Base-by-base conservation (phyloP, 2,888 invertebrate genomes). In the Pheosia tremula region DNA sequence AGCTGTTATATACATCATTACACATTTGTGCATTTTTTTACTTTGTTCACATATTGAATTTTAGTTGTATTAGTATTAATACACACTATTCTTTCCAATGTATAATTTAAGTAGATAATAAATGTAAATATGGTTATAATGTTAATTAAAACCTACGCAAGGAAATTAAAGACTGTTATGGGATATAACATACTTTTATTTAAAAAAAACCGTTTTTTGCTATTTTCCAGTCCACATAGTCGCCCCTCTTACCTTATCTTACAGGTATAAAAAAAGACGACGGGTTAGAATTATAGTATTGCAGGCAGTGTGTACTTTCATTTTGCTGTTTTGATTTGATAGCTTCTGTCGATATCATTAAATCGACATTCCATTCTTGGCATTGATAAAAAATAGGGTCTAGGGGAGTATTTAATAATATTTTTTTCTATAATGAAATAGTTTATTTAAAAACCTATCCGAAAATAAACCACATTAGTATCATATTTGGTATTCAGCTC, bases 141-240 rank as follows among this genome's bases (percentile, higher is more conserved):
- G 68, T 59, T 73, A 81, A 83, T 75, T 24, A 24, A 24, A 24
- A 24, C 24, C 24, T 24, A 75, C 69, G 65, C 87, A 87, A 88
- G 86, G 80, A 87, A 87, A 91, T 84, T 88, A 89, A 92, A 92
- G 91, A 91, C 91, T 92, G 91, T 89, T 89, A 88, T 83, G 90
- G 91, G 90, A 86, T 60, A 71, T 47, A 49, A 60, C 61, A 47
- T 61, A 53, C 38, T 68, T 76, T 76, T 68, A 66, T 65, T 65
- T 76, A 41, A 41, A 41, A 41, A 7, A 7, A 5, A 41, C 1
- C 41, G 8, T 41, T 7, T 3, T 41, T 24, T 24, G 24, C 24
- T 24, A 24, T 1, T 24, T 24, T 24, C 24, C 24, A 24, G 24
- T 24, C 24, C 24, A 24, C 24, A 24, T 24, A 24, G 24, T 24